Evolutionary conservation across 2,888 invertebrate species (phyloP).

Genomic region (Flexamia atlantica): DNA sequence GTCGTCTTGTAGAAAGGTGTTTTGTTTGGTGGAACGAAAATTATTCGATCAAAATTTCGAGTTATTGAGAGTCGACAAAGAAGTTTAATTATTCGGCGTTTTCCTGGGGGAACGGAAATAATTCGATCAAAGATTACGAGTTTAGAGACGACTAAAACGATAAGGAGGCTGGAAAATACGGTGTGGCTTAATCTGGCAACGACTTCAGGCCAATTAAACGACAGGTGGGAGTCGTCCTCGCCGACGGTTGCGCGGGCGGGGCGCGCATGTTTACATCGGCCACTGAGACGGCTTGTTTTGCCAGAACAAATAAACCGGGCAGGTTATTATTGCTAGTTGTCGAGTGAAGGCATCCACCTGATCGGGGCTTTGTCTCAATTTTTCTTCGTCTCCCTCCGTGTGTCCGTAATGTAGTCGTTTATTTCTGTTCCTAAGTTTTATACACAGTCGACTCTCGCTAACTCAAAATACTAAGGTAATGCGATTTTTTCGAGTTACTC

Average conservation of each 20-base stretch:
- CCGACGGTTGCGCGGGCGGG: background rate
- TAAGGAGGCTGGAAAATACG: slow-evolving; percentile 22
- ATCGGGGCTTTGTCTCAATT: background rate
- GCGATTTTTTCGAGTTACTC: too few species aligned
- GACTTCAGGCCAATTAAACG: slow-evolving; percentile 19
- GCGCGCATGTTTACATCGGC: slow-evolving; percentile 25
- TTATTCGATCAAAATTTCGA: too few species aligned
- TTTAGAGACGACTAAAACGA: background rate
- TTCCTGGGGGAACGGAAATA: too few species aligned
- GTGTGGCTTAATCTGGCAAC: slow-evolving; percentile 15
- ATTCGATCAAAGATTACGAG: too few species aligned
- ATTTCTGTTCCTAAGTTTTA: too few species aligned
- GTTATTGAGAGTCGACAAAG: too few species aligned
- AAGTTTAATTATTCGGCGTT: too few species aligned
- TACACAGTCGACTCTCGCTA: too few species aligned
- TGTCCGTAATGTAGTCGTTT: too few species aligned
- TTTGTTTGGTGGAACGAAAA: too few species aligned
- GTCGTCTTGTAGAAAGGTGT: too few species aligned
- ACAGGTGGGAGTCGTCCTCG: slow-evolving; percentile 4
- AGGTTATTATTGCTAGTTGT: slow-evolving; percentile 54
- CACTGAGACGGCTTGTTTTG: slow-evolving; percentile 50
- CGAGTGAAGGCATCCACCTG: slow-evolving; percentile 44
- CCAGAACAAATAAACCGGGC: slow-evolving; percentile 52
- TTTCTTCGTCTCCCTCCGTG: background rate
- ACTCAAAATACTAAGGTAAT: too few species aligned